A percentile compares a stretch with the other conserved stretches of the same genome.
Conservation (phyloP, 2,888 invertebrate species). For the Andrena trimmerana region DNA sequence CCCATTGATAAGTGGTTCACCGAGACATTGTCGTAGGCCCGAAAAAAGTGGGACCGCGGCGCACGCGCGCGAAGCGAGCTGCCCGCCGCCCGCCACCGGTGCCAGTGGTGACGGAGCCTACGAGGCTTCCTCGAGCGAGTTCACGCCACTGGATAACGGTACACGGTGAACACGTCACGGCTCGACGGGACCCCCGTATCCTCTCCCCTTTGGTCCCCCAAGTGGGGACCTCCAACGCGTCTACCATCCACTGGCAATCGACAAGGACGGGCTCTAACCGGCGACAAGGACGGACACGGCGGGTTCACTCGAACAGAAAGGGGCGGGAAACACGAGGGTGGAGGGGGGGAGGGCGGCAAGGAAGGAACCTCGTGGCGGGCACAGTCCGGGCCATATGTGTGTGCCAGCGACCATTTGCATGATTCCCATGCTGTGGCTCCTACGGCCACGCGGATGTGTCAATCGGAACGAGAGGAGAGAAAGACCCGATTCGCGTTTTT, state of each 20-base stretch:
- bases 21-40: conserved; percentile 79
- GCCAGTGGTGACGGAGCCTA: conserved; percentile 18
- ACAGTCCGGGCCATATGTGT: conserved; percentile 35
- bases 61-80: conserved; percentile 19
- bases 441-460: conserved; percentile 76
- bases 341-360: conserved; percentile 7
- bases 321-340: conserved; percentile 32
- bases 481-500: conserved; percentile 49
- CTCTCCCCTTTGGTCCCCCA: conserved; percentile 54
- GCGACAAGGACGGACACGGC: conserved; percentile 71
- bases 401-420: conserved; percentile 74
- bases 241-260: conserved; percentile 61
- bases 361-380: conserved; percentile 45
- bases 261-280: conserved; percentile 71
- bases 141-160: conserved; percentile 83
- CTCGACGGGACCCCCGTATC: conserved; percentile 70
- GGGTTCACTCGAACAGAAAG: conserved; percentile 28
- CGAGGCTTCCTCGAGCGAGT: conserved; percentile 29
- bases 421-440: conserved; percentile 75
- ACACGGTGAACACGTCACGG: conserved; percentile 80
- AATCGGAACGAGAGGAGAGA: conserved; percentile 62
- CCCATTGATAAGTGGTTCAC: conserved; percentile 83
- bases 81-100: conserved; percentile 16
- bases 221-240: conserved; percentile 64
- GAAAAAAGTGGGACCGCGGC: conserved; percentile 65